A percentile compares a stretch with the other conserved stretches of the same genome.
phyloP scores from a whole-genome alignment of 1,140 invertebrate genomes.

The Helicoverpa zea region DNA sequence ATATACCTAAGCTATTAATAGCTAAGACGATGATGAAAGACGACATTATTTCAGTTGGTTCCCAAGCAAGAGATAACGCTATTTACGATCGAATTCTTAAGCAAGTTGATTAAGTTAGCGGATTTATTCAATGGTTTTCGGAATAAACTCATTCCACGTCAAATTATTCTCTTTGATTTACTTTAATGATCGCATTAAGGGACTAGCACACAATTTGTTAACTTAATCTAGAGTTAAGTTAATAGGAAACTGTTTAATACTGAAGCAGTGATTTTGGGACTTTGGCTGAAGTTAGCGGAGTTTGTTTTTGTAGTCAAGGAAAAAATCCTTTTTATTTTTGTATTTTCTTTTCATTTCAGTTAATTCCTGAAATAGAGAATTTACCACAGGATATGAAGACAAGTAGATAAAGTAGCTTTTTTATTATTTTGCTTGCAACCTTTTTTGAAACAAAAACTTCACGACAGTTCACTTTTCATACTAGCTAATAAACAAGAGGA shows the following conservation, averaged over 20 bases:
- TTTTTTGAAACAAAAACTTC: too few relatives aligned
- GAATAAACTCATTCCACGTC: constrained; percentile 16
- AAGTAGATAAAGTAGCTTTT: too few relatives aligned
- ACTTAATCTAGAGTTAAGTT: constrained; percentile 2
- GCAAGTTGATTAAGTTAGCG: constrained; percentile 24
- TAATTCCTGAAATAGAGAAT: too few relatives aligned
- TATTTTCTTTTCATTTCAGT: too few relatives aligned
- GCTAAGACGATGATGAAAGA: neutral
- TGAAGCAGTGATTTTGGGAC: too few relatives aligned
- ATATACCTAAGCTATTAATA: neutral
- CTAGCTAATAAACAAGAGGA: too few relatives aligned
- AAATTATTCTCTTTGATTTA: constrained; percentile 30
- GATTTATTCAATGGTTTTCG: constrained; percentile 28
- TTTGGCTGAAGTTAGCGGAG: too few relatives aligned
- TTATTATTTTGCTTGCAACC: too few relatives aligned
- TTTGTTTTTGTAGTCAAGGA: too few relatives aligned
- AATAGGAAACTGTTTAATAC: neutral
- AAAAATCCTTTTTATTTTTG: too few relatives aligned
- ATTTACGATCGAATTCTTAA: constrained; percentile 15
- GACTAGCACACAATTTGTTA: neutral
- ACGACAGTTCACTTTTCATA: too few relatives aligned
- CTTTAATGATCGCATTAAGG: constrained; percentile 19
- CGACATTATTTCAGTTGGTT: neutral
- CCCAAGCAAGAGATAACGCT: neutral
- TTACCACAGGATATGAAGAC: too few relatives aligned